Evolutionary conservation across 2,888 invertebrate species (phyloP).

Genomic region (Lycocerus yunnanus): DNA sequence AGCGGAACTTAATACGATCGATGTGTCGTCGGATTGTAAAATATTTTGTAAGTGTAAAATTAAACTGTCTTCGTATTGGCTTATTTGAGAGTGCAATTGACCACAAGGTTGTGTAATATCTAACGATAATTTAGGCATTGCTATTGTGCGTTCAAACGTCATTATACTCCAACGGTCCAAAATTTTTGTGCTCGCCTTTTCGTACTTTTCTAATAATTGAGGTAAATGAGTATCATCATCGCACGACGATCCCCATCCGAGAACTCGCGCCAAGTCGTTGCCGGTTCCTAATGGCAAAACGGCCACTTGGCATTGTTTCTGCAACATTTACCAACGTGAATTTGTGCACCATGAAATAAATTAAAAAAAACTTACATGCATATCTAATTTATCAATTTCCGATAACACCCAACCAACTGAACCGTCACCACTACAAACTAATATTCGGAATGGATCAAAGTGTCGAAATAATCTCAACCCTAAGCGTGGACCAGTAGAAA

Average conservation of each 20-base stretch:
- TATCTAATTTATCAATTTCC: conserved; percentile 91
- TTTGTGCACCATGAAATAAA: background rate
- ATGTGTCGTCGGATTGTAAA: conserved; percentile 79
- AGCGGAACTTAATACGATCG: conserved; percentile 72
- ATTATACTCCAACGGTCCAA: conserved; percentile 97
- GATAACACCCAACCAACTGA: conserved; percentile 98
- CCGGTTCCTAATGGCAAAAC: conserved; percentile 95
- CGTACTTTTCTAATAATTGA: conserved; percentile 89
- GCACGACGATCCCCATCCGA: conserved; percentile 96
- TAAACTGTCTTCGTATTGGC: conserved; percentile 77
- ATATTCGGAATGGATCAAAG: conserved; percentile 93
- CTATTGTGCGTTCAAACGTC: conserved; percentile 81
- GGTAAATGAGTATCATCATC: conserved; percentile 94
- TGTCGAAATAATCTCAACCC: conserved; percentile 87
- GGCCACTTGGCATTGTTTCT: conserved; percentile 93
- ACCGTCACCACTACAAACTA: conserved; percentile 97
- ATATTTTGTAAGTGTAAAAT: conserved; percentile 84
- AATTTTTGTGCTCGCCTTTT: conserved; percentile 97
- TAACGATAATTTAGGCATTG: conserved; percentile 60
- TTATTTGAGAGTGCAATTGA: conserved; percentile 60
- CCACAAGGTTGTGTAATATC: conserved; percentile 53
- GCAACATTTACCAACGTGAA: conserved; percentile 38
- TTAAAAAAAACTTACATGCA: conserved; percentile 74
- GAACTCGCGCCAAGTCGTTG: conserved; percentile 91
- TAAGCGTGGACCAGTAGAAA: conserved; percentile 83